Conservation (phyloP, 1,140 invertebrate genomes). For the Ptiloglossa arizonensis region DNA sequence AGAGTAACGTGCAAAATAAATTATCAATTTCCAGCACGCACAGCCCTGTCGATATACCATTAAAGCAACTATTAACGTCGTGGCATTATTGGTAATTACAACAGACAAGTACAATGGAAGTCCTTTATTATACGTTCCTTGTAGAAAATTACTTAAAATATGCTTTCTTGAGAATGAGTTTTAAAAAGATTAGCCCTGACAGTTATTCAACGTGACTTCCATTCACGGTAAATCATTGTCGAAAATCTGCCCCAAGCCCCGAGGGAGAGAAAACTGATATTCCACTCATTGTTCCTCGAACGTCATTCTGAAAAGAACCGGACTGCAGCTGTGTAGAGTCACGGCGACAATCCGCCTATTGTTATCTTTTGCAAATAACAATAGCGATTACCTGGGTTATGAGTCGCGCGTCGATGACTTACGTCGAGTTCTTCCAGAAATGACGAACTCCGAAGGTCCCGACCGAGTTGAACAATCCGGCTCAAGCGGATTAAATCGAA, state of each 20-base stretch:
- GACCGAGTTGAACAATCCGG: neutral
- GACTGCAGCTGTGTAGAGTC: neutral
- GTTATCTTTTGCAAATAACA: slow-evolving; percentile 23
- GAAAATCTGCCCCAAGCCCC: neutral
- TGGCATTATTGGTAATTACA: too few relatives aligned
- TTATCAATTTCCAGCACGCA: too few relatives aligned
- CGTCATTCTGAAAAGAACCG: neutral
- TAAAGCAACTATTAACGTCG: too few relatives aligned
- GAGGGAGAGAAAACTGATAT: neutral
- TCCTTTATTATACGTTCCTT: neutral
- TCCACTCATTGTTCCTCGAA: slow-evolving; percentile 2
- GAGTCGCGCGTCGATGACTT: neutral
- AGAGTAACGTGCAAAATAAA: too few relatives aligned
- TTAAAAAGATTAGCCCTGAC: neutral
- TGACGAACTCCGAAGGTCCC: neutral
- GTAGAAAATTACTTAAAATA: too few relatives aligned
- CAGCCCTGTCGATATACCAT: too few relatives aligned
- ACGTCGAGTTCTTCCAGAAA: neutral
- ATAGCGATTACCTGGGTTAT: slow-evolving; percentile 17
- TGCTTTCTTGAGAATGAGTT: too few relatives aligned
- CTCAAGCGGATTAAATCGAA: neutral
- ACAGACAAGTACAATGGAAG: too few relatives aligned
- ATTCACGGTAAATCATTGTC: neutral
- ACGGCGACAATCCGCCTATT: neutral
- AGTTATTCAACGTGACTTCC: neutral